Evolutionary conservation across 2,888 invertebrate genomes (phyloP).

Genomic region (Suillia variegata): DNA sequence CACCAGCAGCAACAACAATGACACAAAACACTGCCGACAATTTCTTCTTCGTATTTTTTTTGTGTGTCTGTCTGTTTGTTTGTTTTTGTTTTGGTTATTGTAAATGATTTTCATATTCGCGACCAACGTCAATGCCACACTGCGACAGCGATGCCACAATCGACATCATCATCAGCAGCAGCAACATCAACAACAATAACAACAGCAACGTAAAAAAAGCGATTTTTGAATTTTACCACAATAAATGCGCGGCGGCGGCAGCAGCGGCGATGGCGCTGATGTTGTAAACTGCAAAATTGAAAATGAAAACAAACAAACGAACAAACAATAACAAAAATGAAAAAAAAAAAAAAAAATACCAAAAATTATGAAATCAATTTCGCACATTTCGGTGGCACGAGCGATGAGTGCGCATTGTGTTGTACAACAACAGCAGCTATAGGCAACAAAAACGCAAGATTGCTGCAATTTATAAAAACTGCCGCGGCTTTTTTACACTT

Average conservation of each 20-base stretch:
- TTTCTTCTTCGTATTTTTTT: too few relatives aligned
- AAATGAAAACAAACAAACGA: not conserved
- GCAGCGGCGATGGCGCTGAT: not conserved
- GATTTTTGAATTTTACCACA: not conserved
- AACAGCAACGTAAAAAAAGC: not conserved
- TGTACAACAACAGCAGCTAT: not conserved
- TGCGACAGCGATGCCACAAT: not conserved
- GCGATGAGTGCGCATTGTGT: not conserved
- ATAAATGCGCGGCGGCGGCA: not conserved
- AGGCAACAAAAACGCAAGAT: too few relatives aligned
- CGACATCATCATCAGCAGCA: not conserved
- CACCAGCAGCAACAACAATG: slow-evolving; percentile 3
- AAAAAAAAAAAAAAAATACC: not conserved
- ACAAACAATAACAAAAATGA: not conserved
- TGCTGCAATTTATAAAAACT: not conserved
- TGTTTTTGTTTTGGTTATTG: too few relatives aligned
- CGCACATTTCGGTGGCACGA: not conserved
- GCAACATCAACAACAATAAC: not conserved
- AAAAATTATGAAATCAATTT: slow-evolving; percentile 3
- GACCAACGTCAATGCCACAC: not conserved
- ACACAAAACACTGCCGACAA: not conserved
- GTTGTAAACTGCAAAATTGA: not conserved
- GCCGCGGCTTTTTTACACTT: not conserved
- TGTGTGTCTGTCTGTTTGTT: too few relatives aligned
- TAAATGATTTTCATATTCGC: not conserved